Evolutionary conservation across 1,140 invertebrate genomes (phyloP), one percentile per base, ranked within the genome.

Genomic region (Drosophila oshimai): DNA sequence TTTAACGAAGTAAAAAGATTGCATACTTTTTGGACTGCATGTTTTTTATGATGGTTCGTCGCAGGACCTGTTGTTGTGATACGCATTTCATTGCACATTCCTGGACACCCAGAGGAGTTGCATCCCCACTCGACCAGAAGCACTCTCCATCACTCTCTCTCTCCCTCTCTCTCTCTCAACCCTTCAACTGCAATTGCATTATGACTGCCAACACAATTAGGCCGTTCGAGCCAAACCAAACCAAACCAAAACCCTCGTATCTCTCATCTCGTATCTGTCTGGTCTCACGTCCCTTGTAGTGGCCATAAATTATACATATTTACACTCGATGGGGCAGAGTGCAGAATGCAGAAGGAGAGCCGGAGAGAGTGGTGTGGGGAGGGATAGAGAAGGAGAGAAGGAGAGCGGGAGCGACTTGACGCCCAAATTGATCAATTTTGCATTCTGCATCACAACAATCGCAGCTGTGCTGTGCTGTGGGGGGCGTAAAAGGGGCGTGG

Each of bases 401-500:
- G 24, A 20, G 49, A 50, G 13, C 50, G 22, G 26, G 10, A n/a
- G 22, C 17, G 54, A 53, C 28, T 15, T 45, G 37, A 64, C 39
- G 22, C 61, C 34, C 70, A 74, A 79, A 81, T 83, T 83, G 80
- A 84, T 83, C 79, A 86, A 86, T 79, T 79, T 83, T 71, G 47
- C 70, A 78, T 79, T 70, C 44, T 55, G 36, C 62, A n/a, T n/a
- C 69, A 62, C 69, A 78, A 70, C 74, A 83, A 53, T 64, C 49
- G 61, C 36, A 78, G 58, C 18, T 28, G 18, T n/a, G n/a, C n/a
- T n/a, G n/a, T n/a, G n/a, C n/a, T n/a, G n/a, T n/a, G n/a, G n/a
- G n/a, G n/a, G 51, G 17, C 28, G 5, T 26, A 44, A 26, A 10
- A 2, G 12, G 4, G 18, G 26, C 13, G 9, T 28, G 37, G 36